Evolutionary conservation across 30 jellyfish, hydroid and myxozoan genomes (phyloP), one percentile per base, ranked within the genome.

Genomic region (Aurelia coerulea): DNA sequence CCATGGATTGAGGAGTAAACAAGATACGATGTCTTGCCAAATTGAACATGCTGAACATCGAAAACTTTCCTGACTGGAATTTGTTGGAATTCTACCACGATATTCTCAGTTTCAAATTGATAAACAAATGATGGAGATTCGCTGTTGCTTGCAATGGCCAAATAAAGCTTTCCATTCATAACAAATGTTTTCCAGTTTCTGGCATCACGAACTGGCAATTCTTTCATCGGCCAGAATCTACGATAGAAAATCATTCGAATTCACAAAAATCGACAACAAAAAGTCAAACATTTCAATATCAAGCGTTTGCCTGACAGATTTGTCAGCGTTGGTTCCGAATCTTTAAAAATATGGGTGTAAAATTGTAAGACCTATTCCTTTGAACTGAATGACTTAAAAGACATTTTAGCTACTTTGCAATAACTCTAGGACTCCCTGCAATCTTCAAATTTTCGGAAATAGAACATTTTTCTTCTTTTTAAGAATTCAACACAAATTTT

Each of bases 161-260:
- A 19, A 76, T 78, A 89, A 8, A 89, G 84, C 3, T 74, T 46
- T 32, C 96, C 97, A 32, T 79, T 76, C 73, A 70, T 65, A 41
- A 83, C 96, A 68, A 95, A 95, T 14, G 99, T 84, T 52, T 79
- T 79, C 99, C 99, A 95, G 65, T 79, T 80, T 62, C 99, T 68
- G 0, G 99, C 97, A 23, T 65, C 64, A 15, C 41, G 74, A 7
- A 95, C 84, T 12, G 81, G 85, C 23, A 95, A 73, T 23, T 68
- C 62, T 19, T 86, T 71, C 71, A 72, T 39, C 2, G 67, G 81
- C 18, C 35, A 70, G 52, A 95, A 95, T 37, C 99, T 95, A 56
- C 10, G 33, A 73, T 62, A 62, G 31, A 17, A 70, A 18, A 80
- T 6, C 31, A 15, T 2, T 33, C 23, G 70, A 60, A 19, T 17